Evolutionary conservation across 2,113 vertebrate species (phyloP).

Genomic region (Felis chaus): DNA sequence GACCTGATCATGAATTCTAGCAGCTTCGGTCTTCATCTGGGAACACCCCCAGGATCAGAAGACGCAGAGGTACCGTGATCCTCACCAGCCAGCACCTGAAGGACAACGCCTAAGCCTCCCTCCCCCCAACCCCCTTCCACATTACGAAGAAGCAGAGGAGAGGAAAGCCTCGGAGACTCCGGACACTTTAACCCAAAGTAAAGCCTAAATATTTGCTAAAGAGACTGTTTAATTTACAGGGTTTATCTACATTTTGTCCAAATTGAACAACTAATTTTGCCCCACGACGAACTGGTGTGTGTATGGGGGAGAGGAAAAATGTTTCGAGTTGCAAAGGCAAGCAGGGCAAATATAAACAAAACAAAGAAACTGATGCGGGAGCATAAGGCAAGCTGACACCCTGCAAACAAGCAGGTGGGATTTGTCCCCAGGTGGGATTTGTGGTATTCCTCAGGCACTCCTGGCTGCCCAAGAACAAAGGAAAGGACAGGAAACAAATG

Average conservation of each 20-base stretch:
- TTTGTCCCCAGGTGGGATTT: no score
- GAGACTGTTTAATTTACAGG: background rate
- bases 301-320: rapidly evolving
- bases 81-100: background rate
- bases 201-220: background rate
- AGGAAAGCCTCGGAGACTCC: background rate
- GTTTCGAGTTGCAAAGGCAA: background rate
- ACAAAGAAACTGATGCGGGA: background rate
- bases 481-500: no score
- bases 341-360: background rate
- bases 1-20: background rate
- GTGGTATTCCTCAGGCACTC: no score
- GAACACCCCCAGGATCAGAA: background rate
- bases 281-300: background rate
- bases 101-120: no score
- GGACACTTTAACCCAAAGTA: background rate
- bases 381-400: no score
- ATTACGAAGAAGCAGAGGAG: background rate
- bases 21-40: background rate
- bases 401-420: no score
- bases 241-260: background rate
- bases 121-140: no score
- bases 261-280: background rate
- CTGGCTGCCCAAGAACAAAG: no score
- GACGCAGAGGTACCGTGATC: no score